Percentiles rank a stretch among this genome's conserved stretches.
These are phyloP conservation scores for Dexiosoma caninum DNA, from an alignment of 2,888 invertebrate genomes.

Conservation along the genomic window DNA sequence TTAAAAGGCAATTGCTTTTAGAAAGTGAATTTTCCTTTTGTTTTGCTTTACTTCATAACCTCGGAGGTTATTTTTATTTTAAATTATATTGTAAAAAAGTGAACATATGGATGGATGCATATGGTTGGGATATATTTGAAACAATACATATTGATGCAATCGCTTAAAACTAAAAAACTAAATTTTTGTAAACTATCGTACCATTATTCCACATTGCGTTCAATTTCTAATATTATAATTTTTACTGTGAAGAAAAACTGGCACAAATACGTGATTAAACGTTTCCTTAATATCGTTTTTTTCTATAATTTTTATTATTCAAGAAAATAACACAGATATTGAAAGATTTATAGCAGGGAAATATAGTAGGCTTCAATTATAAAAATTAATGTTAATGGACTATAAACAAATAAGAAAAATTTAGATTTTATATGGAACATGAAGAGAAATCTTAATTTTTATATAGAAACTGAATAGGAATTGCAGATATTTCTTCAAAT, in stretches of 20 bases:
- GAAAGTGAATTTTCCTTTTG: constrained; percentile 58
- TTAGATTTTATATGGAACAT: not conserved
- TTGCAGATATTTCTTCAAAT: too few relatives aligned
- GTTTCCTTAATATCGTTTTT: constrained; percentile 38
- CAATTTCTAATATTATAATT: constrained; percentile 7
- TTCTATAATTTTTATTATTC: constrained; percentile 18
- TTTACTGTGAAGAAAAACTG: constrained; percentile 30
- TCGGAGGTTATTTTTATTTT: not conserved
- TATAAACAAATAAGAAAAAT: not conserved
- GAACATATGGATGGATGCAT: constrained; percentile 7
- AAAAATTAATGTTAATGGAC: too few relatives aligned
- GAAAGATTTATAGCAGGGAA: constrained; percentile 44
- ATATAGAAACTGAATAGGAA: not conserved
- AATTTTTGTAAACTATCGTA: not conserved
- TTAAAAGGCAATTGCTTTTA: constrained; percentile 51
- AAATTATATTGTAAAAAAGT: constrained; percentile 2
- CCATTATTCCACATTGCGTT: not conserved
- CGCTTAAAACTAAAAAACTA: not conserved
- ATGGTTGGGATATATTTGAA: not conserved
- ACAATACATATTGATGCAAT: not conserved
- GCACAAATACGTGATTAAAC: constrained; percentile 52
- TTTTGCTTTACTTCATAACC: not conserved
- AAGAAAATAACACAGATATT: constrained; percentile 22
- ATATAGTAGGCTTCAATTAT: not conserved
- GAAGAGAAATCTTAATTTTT: not conserved